phyloP scores from a whole-genome alignment of 2,888 invertebrate species.

The Hylaea fasciaria region DNA sequence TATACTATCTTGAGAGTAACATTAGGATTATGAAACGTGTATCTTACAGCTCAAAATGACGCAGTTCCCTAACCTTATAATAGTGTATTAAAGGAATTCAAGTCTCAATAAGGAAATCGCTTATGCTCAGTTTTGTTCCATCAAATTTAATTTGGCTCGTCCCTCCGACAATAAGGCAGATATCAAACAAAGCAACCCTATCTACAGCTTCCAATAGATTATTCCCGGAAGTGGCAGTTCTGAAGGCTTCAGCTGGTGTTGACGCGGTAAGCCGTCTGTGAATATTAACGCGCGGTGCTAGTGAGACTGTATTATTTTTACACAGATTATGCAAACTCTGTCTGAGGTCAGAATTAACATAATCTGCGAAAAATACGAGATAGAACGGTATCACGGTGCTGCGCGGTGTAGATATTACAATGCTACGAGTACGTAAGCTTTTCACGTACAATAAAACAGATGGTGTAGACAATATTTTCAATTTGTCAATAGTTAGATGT shows the following conservation, averaged over 20 bases:
- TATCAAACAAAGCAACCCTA: constrained; percentile 6
- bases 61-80: too few species aligned
- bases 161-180: not conserved
- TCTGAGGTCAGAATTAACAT: constrained; percentile 44
- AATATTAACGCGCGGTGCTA: constrained; percentile 50
- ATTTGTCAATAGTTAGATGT: too few species aligned
- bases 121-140: too few species aligned
- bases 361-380: constrained; percentile 43
- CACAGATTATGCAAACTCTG: constrained; percentile 48
- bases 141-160: too few species aligned
- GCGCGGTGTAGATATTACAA: constrained; percentile 5
- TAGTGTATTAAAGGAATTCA: too few species aligned
- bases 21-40: not conserved
- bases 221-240: constrained; percentile 8
- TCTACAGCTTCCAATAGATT: constrained; percentile 18
- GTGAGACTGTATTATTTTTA: constrained; percentile 48
- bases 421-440: too few species aligned
- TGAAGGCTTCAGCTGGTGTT: constrained; percentile 35
- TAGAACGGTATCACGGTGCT: constrained; percentile 23
- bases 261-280: constrained; percentile 44
- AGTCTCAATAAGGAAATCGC: too few species aligned
- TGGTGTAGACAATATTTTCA: too few species aligned
- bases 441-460: too few species aligned
- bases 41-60: not conserved
- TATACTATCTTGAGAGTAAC: too few species aligned